Evolutionary conservation across 1,140 invertebrate species (phyloP), one percentile per base, ranked within the genome.

Genomic region (Aphaenogaster floridana): DNA sequence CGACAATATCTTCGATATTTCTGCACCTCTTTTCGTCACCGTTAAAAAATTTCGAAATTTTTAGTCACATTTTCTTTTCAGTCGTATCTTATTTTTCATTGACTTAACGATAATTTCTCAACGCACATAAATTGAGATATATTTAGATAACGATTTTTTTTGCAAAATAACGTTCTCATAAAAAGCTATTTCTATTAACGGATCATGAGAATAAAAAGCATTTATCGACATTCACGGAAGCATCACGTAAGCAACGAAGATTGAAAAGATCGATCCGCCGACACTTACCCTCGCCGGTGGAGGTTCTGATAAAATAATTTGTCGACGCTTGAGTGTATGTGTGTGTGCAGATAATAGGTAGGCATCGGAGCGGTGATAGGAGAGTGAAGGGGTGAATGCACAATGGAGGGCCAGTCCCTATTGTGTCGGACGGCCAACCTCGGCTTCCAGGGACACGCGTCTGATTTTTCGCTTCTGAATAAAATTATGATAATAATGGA

Each of bases 401-500:
- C 84, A 90, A 93, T 90, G 64, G 86, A 84, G 48, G 85, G 90
- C 86, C 86, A 88, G 79, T 87, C 89, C 76, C 87, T 87, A 91
- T 93, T 92, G 91, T 93, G 90, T 87, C 78, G 81, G 79, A 66
- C 78, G 86, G 71, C 77, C 66, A 59, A 66, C 59, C 80, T 50
- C 71, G 57, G 86, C 83, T 92, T 91, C 90, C 78, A 81, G 91
- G 88, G 91, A 92, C 91, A 93, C 91, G 91, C 90, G 92, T 93
- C 92, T 94, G 93, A 93, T 94, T 94, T 93, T 94, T 92, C 92
- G 80, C 86, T 90, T 88, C 90, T 94, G 93, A 94, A 94, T 94
- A 93, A 94, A 94, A 94, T 94, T 94, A 94, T 93, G 93, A 94
- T 93, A 94, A 94, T 94, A 91, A 93, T 74, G 80, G 69, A 86